Evolutionary conservation across 2,888 invertebrate genomes (phyloP).

Genomic region (Synergus laeviventris): DNA sequence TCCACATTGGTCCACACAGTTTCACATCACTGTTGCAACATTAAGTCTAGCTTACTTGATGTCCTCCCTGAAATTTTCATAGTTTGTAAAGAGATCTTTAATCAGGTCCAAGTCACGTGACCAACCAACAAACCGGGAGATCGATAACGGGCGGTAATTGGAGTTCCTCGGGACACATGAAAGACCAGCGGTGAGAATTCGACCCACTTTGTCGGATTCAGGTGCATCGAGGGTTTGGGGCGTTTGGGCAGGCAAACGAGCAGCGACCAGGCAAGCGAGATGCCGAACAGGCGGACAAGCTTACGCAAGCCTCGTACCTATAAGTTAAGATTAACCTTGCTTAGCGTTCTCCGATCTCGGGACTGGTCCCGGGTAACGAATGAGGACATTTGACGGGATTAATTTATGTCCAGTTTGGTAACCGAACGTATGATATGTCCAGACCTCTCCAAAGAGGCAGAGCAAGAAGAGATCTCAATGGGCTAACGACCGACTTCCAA

Average conservation of each 20-base stretch:
- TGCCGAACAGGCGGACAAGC: slow-evolving; percentile 50
- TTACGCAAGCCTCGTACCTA: slow-evolving; percentile 69
- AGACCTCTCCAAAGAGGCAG: slow-evolving; percentile 50
- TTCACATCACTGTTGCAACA: too few species aligned
- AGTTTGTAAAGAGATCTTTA: not conserved
- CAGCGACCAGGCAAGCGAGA: slow-evolving; percentile 44
- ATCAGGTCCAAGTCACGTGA: slow-evolving; percentile 4
- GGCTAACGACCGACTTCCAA: slow-evolving; percentile 11
- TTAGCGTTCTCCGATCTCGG: slow-evolving; percentile 62
- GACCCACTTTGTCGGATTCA: slow-evolving; percentile 58
- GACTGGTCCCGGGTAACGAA: slow-evolving; percentile 66
- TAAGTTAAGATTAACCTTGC: slow-evolving; percentile 74
- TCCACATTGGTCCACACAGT: too few species aligned
- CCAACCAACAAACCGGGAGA: slow-evolving; percentile 41
- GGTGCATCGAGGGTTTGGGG: slow-evolving; percentile 53
- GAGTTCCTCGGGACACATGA: slow-evolving; percentile 16
- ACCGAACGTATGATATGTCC: slow-evolving; percentile 66
- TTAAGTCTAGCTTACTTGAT: too few species aligned
- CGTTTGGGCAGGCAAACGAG: slow-evolving; percentile 43
- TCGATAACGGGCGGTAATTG: slow-evolving; percentile 40
- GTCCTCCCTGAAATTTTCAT: not conserved
- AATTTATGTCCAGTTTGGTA: slow-evolving; percentile 74
- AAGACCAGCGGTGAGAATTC: slow-evolving; percentile 49
- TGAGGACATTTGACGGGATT: slow-evolving; percentile 74
- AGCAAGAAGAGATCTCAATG: slow-evolving; percentile 44